These are phyloP conservation scores for Bactericera cockerelli DNA, from an alignment of 1,140 invertebrate genomes.

Conservation along the genomic window DNA sequence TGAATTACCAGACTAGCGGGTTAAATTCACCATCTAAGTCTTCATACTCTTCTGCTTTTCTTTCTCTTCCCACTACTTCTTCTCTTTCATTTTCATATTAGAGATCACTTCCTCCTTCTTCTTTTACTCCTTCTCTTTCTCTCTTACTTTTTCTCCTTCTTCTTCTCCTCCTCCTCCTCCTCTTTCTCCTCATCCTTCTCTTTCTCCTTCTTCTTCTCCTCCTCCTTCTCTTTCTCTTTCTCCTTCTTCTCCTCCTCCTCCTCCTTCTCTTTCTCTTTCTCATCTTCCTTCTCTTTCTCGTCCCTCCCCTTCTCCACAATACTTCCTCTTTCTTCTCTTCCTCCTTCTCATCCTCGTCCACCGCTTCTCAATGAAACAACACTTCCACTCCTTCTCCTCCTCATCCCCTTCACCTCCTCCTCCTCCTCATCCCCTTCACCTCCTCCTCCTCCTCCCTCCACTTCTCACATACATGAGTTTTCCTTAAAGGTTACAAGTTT, in stretches of 20 bases:
- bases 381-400: not conserved
- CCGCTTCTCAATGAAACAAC: not conserved
- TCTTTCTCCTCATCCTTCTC: not conserved
- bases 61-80: no score
- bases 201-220: not conserved
- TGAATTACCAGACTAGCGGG: no score
- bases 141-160: no score
- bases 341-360: not conserved
- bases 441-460: no score
- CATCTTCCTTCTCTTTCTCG: not conserved
- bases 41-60: no score
- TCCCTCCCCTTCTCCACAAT: not conserved
- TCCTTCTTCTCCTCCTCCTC: not conserved
- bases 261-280: no score
- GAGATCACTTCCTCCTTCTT: not conserved
- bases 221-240: not conserved
- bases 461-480: not conserved
- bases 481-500: not conserved
- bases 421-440: no score
- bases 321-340: not conserved
- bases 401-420: not conserved
- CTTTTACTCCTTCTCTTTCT: not conserved
- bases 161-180: not conserved
- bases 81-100: not conserved
- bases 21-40: no score